Base-by-base conservation (phyloP, 2,797 vertebrate genomes). In the Channallabes apus region DNA sequence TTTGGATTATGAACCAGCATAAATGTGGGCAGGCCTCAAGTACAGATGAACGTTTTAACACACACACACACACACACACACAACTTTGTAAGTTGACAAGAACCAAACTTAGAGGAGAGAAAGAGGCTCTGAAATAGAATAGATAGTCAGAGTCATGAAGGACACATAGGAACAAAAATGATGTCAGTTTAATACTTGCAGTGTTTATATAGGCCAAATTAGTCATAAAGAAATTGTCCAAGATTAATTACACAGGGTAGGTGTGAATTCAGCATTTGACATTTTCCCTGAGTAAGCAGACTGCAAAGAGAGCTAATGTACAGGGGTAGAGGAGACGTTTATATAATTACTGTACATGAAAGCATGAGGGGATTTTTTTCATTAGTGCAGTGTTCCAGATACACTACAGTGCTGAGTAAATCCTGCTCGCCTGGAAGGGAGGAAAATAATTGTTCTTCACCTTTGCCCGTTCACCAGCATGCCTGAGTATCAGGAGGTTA, bases 211-310 rank as follows among this genome's bases (percentile, higher is more conserved):
- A 59, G 59, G 56, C 29, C 56, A 59, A 77, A 77, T 59, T 59
- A 59, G 24, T 61, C 54, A 22, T 80, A 65, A 51, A 46, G 35
- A 80, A 17, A 51, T 80, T 38, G 77, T 80, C 35, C 46, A 20
- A 61, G 77, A 80, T 80, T 80, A 80, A 80, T 80, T 80, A 80
- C 75, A 58, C 27, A 14, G 29, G 54, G 29, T 12, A 22, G 56
- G 56, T 35, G 56, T 29, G 61, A 81, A 81, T 29, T 51, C 79
- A 46, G 14, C 62, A 22, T 15, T 51, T 81, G 79, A 81, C 51
- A 81, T 81, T 67, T 67, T 67, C 79, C 24, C 62, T 67, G 62
- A 81, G 79, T 41, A 81, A 81, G 79, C 62, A 67, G 35, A 81
- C 24, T 81, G 62, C 17, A 81, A 81, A 29, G 41, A 65, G 38